A percentile compares a stretch with the other conserved stretches of the same genome.
Conservation (phyloP, 2,113 vertebrate species). For the Oreamnos americanus region DNA sequence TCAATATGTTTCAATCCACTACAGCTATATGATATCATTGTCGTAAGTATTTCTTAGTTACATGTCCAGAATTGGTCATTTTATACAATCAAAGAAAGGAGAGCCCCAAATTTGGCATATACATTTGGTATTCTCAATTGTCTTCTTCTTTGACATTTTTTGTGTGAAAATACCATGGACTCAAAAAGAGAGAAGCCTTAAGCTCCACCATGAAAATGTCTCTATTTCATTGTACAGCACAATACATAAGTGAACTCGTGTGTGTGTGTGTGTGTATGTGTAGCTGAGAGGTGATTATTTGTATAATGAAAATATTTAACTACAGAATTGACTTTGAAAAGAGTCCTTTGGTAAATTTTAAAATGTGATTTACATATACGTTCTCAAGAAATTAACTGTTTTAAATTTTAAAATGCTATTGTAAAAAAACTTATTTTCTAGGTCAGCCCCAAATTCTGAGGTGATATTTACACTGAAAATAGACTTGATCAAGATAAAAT, state of each 20-base stretch:
- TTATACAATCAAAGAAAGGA: background rate
- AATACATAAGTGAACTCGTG: background rate
- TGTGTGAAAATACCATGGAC: background rate
- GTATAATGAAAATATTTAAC: background rate
- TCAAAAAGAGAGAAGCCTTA: background rate
- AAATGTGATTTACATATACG: slow-evolving; percentile 11
- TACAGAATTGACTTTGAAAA: background rate
- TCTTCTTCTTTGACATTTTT: background rate
- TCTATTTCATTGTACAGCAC: background rate
- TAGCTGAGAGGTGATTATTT: background rate
- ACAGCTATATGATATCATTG: background rate
- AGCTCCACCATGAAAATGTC: background rate
- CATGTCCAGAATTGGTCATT: background rate
- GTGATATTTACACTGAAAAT: slow-evolving; percentile 2
- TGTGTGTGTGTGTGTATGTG: background rate
- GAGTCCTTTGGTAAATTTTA: background rate
- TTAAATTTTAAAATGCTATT: background rate
- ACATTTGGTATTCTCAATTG: background rate
- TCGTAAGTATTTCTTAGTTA: background rate
- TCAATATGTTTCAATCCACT: background rate
- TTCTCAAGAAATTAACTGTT: slow-evolving; percentile 3
- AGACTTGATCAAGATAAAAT: background rate
- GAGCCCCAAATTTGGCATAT: background rate
- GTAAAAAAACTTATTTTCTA: background rate
- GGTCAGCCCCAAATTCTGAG: background rate